Percentiles rank a stretch among this genome's conserved stretches.
These are phyloP conservation scores for Neopipo cinnamomea DNA, from an alignment of 2,113 vertebrate species.

Conservation along the genomic window DNA sequence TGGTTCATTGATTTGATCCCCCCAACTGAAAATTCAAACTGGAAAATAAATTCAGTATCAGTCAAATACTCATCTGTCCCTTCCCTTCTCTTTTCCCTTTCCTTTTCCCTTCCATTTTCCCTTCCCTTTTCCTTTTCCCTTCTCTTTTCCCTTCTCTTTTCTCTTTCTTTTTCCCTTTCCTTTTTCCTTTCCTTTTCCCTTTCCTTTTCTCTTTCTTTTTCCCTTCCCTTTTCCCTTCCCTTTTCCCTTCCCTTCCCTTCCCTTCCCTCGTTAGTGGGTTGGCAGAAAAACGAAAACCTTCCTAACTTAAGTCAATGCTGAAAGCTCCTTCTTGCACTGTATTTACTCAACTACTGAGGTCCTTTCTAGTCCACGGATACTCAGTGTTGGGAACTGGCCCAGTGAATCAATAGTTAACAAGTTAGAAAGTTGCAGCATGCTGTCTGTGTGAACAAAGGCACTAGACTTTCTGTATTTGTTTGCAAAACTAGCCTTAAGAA, in stretches of 20 bases:
- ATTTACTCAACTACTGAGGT: background rate
- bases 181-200: background rate
- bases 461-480: background rate
- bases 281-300: background rate
- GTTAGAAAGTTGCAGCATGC: background rate
- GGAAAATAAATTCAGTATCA: background rate
- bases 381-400: background rate
- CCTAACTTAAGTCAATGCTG: background rate
- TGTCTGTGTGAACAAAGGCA: background rate
- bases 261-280: background rate
- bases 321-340: background rate
- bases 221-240: background rate
- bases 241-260: background rate
- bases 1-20: background rate
- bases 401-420: background rate
- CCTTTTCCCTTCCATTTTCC: background rate
- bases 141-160: background rate
- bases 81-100: background rate
- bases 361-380: background rate
- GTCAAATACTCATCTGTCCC: background rate
- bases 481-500: background rate
- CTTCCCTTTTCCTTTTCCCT: background rate
- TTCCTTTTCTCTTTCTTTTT: background rate
- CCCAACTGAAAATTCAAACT: background rate
- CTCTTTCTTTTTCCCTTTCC: background rate